These are phyloP conservation scores for Squalus acanthias DNA, from an alignment of 2,797 vertebrate species.

Conservation along the genomic window DNA sequence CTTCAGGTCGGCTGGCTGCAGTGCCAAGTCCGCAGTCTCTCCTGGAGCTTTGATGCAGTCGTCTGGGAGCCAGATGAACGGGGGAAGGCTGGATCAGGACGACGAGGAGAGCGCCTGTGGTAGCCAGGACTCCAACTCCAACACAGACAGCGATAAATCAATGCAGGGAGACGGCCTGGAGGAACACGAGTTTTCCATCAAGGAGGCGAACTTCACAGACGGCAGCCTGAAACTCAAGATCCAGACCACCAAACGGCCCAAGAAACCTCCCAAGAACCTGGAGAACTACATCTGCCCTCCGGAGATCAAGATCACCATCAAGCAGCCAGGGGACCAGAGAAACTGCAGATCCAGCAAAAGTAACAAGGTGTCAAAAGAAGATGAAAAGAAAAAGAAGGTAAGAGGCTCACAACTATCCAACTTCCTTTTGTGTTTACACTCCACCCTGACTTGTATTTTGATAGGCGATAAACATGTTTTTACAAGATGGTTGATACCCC, in stretches of 20 bases:
- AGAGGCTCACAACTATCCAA: conserved; percentile 43
- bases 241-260: conserved; percentile 93
- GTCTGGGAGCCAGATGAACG: conserved; percentile 61
- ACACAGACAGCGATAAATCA: conserved; percentile 76
- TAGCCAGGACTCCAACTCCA: conserved; percentile 73
- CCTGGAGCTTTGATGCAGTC: conserved; percentile 41
- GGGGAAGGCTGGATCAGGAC: conserved; percentile 77
- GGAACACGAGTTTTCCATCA: conserved; percentile 98
- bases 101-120: conserved; percentile 76
- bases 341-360: conserved; percentile 68
- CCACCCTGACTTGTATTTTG: conserved; percentile 21
- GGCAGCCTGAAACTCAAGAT: conserved; percentile 97
- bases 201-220: conserved; percentile 95
- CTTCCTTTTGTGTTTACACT: conserved; percentile 37
- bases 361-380: conserved; percentile 73
- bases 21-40: conserved; percentile 51
- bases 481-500: conserved; percentile 35
- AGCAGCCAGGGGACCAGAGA: conserved; percentile 81
- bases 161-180: conserved; percentile 68
- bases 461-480: conserved; percentile 38
- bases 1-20: conserved; percentile 60
- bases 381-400: conserved; percentile 93
- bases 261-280: conserved; percentile 94
- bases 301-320: conserved; percentile 96
- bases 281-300: conserved; percentile 99